Evolutionary conservation across 1,140 invertebrate genomes (phyloP).

Genomic region (Cheumatopsyche charites): DNA sequence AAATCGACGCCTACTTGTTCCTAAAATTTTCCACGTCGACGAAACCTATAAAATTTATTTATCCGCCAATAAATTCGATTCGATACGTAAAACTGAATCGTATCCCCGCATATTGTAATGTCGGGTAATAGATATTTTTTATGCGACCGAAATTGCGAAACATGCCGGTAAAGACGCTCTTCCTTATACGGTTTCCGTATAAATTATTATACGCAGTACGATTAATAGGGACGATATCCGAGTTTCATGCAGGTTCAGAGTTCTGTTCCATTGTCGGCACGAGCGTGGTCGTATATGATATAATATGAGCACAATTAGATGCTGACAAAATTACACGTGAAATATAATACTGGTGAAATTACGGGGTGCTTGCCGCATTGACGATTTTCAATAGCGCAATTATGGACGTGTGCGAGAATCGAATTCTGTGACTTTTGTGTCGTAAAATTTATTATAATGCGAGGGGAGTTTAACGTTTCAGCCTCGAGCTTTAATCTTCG

Average conservation of each 20-base stretch:
- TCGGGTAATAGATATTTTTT: neutral
- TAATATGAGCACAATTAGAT: constrained; percentile 37
- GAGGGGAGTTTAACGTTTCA: too few relatives aligned
- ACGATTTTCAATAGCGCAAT: constrained; percentile 31
- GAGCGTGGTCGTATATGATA: constrained; percentile 38
- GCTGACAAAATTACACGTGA: constrained; percentile 35
- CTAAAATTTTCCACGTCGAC: neutral
- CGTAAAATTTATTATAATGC: neutral
- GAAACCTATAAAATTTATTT: constrained; percentile 19
- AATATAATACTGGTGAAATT: constrained; percentile 26
- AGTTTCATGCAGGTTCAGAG: constrained; percentile 5
- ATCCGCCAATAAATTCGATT: neutral
- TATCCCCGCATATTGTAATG: neutral
- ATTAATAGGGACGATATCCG: constrained; percentile 7
- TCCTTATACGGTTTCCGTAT: constrained; percentile 24
- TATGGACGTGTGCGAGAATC: neutral
- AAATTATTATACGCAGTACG: constrained; percentile 22
- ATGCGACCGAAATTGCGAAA: neutral
- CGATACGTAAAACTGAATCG: neutral
- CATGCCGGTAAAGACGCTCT: neutral
- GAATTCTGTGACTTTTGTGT: neutral
- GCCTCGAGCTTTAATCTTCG: too few relatives aligned
- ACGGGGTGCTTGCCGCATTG: constrained; percentile 7
- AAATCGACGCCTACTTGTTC: too few relatives aligned
- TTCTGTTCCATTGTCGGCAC: constrained; percentile 10